Evolutionary conservation across 2,113 vertebrate species (phyloP).

Genomic region (Alces alces): DNA sequence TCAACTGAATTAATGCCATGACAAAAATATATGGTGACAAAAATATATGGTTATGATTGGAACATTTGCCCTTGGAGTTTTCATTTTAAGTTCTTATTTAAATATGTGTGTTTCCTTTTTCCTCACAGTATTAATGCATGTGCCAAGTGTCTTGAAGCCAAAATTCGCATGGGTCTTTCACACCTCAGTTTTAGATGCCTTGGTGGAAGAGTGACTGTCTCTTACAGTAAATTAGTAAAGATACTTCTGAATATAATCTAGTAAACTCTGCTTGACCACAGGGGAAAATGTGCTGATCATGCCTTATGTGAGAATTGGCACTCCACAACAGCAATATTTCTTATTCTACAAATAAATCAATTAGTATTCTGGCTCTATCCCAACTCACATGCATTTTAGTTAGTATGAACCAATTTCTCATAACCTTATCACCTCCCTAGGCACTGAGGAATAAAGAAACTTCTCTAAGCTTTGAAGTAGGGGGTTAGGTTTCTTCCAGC

Average conservation of each 20-base stretch:
- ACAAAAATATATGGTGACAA: not conserved
- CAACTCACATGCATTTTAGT: not conserved
- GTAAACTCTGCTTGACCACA: not conserved
- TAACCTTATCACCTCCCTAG: not conserved
- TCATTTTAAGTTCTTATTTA: not conserved
- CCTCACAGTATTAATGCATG: not conserved
- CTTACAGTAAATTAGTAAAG: not conserved
- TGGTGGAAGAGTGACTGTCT: not conserved
- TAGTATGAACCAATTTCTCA: slow-evolving; percentile 20
- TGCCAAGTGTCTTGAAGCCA: not conserved
- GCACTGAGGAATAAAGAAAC: not conserved
- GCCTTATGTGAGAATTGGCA: not conserved
- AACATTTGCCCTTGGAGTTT: not conserved
- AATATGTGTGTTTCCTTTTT: not conserved
- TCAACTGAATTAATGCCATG: not conserved
- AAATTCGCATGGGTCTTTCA: not conserved
- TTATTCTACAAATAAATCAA: not conserved
- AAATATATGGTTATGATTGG: not conserved
- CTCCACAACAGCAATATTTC: not conserved
- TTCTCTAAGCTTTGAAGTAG: not conserved
- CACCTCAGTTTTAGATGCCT: not conserved
- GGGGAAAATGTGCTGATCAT: not conserved
- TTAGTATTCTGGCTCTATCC: not conserved
- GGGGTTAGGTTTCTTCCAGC: not conserved
- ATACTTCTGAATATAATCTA: not conserved